Evolutionary conservation across 1,140 invertebrate genomes (phyloP), one percentile per base, ranked within the genome.

Genomic region (Drosophila seguyi): DNA sequence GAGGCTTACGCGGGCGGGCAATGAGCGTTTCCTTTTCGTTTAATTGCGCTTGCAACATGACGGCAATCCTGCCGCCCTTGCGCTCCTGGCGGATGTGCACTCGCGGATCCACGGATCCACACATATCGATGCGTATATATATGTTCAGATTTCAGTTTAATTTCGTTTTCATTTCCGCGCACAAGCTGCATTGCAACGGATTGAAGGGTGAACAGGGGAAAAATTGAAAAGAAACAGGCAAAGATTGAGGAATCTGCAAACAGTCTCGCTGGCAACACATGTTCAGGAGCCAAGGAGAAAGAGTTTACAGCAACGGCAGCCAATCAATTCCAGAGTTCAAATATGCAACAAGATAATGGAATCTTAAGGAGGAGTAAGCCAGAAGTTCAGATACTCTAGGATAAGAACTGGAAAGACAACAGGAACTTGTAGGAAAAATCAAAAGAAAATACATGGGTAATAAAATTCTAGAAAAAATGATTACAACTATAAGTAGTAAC

Each of bases 101-200:
- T 14, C 68, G 27, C 65, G 34, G n/a, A n/a, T n/a, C n/a, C 36
- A 22, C 22, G 27, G 10, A 22, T 16, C n/a, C 63, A 44, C 34
- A 34, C n/a, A n/a, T 57, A 72, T 69, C 38, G 50, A 56, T 69
- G 47, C 31, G 20, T 57, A 31, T 57, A 50, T 69, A 42, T 86
- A 48, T 68, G 53, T 53, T 60, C 68, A 84, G 80, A 74, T 88
- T 83, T 80, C 80, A 74, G 50, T 88, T 87, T 88, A 88, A 87
- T 87, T 87, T 87, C 80, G 73, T 80, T 87, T 87, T 88, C 76
- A 87, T 84, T 87, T 87, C 84, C 84, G 84, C 68, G 84, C 61
- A 71, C 63, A 77, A 41, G 44, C 47, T 56, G 39, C 31, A 27
- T 0, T 5, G 36, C 29, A 16, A 6, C 4, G 45, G 8, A 13